Conservation (phyloP, 2,888 invertebrate genomes). For the Unio delphinus region DNA sequence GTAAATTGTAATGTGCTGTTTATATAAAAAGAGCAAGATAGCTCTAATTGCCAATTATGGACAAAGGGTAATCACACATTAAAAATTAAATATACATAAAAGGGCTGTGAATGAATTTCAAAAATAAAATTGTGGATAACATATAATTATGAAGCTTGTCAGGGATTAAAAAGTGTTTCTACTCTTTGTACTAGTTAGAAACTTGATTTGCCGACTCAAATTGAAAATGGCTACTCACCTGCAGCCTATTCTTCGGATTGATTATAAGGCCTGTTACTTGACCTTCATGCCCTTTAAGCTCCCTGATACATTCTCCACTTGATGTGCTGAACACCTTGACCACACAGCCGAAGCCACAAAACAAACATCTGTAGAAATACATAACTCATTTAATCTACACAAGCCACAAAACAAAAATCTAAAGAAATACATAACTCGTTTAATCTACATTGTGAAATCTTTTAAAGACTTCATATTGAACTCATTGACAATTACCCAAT, state of each 20-base stretch:
- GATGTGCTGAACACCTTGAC: constrained; percentile 78
- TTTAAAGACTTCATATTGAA: background rate
- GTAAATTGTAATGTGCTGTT: too few relatives aligned
- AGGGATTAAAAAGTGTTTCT: too few relatives aligned
- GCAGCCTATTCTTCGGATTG: constrained; percentile 62
- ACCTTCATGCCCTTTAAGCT: constrained; percentile 75
- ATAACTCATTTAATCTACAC: background rate
- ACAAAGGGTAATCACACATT: too few relatives aligned
- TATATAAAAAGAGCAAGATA: too few relatives aligned
- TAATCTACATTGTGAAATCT: background rate
- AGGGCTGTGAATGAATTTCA: too few relatives aligned
- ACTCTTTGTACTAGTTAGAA: too few relatives aligned
- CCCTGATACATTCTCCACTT: constrained; percentile 78
- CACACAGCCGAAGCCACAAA: constrained; percentile 76
- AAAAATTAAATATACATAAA: too few relatives aligned
- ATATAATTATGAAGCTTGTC: too few relatives aligned
- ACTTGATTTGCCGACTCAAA: too few relatives aligned
- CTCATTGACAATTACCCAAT: constrained; percentile 13
- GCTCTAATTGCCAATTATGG: too few relatives aligned
- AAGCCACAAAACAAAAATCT: constrained; percentile 78
- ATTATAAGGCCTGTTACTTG: constrained; percentile 55
- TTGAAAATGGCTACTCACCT: constrained; percentile 40
- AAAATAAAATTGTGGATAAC: too few relatives aligned
- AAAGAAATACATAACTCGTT: background rate
- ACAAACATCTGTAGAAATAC: constrained; percentile 74